phyloP scores from a whole-genome alignment of 2,797 vertebrate genomes.

The Hozukius guyotensis region DNA sequence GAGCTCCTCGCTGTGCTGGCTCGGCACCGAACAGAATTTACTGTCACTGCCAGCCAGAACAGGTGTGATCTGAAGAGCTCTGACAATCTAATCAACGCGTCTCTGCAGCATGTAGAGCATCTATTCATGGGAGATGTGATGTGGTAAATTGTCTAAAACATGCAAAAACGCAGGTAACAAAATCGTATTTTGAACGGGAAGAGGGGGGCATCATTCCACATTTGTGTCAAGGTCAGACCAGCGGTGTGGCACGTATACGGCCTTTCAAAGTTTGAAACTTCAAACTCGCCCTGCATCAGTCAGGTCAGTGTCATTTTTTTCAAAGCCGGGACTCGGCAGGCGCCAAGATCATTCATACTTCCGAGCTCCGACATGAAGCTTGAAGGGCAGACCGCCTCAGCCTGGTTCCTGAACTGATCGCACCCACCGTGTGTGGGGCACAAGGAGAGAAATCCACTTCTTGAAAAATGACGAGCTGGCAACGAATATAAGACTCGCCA shows the following conservation, averaged over 20 bases:
- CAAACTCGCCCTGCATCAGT: not conserved
- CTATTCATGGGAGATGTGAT: not conserved
- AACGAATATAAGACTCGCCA: not conserved
- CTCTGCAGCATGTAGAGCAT: not conserved
- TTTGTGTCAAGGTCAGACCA: not conserved
- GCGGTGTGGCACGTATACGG: no score
- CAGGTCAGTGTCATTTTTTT: not conserved
- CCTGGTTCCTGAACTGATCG: not conserved
- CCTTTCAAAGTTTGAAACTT: not conserved
- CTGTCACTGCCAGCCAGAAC: not conserved
- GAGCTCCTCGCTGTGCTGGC: not conserved
- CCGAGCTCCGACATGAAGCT: not conserved
- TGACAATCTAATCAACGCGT: not conserved
- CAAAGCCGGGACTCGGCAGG: not conserved
- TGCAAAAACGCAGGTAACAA: not conserved
- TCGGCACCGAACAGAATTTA: not conserved
- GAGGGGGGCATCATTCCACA: fast-evolving
- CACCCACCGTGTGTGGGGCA: not conserved
- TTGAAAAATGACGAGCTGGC: not conserved
- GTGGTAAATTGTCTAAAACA: no score
- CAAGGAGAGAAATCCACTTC: not conserved
- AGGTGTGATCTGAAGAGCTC: not conserved
- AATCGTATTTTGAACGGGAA: not conserved
- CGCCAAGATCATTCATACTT: not conserved
- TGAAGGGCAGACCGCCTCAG: not conserved